Base-by-base conservation (phyloP, 2,113 vertebrate genomes). In the Strix uralensis region DNA sequence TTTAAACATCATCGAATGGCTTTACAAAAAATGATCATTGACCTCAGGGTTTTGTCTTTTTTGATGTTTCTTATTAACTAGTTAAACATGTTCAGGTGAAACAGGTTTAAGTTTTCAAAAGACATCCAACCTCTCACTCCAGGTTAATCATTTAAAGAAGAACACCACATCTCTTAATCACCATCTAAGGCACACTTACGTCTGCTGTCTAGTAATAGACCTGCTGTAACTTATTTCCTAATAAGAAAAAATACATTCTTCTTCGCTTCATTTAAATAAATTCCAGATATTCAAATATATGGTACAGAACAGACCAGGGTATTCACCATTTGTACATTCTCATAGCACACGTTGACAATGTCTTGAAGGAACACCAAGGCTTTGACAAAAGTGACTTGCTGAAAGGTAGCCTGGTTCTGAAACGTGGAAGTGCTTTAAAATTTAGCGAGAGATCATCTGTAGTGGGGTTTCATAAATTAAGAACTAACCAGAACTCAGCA, bases 21-120 rank as follows among this genome's bases (percentile, higher is more conserved):
- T 98, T 98, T 98, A 98, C 98, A 98, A 98, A 98, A 99, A 98
- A 98, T 98, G 98, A 98, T 98, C 98, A 98, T 97, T 98, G 98
- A 98, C 98, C 96, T 99, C 98, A 98, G 98, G 97, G 97, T 97
- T 98, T 98, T 99, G 98, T 98, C 97, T 98, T 96, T 98, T 99
- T 99, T 98, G 98, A 98, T 98, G 97, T 98, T 98, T 98, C 98
- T 99, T 99, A 99, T 99, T 99, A 98, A 98, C 98, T 99, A 99
- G 98, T 99, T 99, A 99, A 98, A 98, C 99, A 99, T 98, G 98
- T 98, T 98, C 98, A 98, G 98, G 98, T 98, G 98, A 98, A 98
- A 98, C 98, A 99, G 97, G 97, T 98, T 98, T 99, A 99, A 98
- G 98, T 98, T 98, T 98, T 97, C 98, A 96, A 98, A 98, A 98